Conservation (phyloP, 64 coral and sea anemone genomes). For the Montipora cactus region DNA sequence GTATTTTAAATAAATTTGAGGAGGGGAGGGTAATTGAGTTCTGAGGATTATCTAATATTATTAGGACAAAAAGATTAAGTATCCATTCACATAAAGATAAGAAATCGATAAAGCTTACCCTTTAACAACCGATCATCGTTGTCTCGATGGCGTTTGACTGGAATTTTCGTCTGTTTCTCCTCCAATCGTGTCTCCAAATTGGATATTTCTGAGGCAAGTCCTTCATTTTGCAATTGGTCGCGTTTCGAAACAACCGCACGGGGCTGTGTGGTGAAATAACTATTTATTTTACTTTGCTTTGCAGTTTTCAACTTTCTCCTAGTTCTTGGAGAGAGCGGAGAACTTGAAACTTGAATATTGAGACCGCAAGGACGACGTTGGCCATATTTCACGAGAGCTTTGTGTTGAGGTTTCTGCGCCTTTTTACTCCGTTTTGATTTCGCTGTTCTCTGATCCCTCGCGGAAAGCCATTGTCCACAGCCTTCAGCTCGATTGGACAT, state of each 20-base stretch:
- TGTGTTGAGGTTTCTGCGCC: background rate
- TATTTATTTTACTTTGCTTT: conserved; percentile 27
- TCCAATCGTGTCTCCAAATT: background rate
- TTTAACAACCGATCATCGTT: background rate
- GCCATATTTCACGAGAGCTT: background rate
- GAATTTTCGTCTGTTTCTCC: background rate
- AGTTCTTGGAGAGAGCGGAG: conserved; percentile 22
- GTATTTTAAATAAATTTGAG: too few species aligned
- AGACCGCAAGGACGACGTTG: background rate
- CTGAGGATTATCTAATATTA: too few species aligned
- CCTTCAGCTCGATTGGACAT: conserved; percentile 63
- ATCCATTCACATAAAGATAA: background rate
- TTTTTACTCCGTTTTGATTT: background rate
- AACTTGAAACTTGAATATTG: background rate
- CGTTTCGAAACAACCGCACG: background rate
- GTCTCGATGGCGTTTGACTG: conserved; percentile 6
- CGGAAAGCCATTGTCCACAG: conserved; percentile 80
- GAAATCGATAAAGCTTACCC: background rate
- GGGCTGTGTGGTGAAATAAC: background rate
- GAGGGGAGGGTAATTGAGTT: too few species aligned
- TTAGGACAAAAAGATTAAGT: background rate
- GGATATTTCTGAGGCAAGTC: background rate
- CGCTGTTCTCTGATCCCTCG: conserved; percentile 47
- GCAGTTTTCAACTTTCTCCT: conserved; percentile 12
- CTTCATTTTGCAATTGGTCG: background rate